Conservation (phyloP, 23 tunicate species). For the Trididemnum miniatum region DNA sequence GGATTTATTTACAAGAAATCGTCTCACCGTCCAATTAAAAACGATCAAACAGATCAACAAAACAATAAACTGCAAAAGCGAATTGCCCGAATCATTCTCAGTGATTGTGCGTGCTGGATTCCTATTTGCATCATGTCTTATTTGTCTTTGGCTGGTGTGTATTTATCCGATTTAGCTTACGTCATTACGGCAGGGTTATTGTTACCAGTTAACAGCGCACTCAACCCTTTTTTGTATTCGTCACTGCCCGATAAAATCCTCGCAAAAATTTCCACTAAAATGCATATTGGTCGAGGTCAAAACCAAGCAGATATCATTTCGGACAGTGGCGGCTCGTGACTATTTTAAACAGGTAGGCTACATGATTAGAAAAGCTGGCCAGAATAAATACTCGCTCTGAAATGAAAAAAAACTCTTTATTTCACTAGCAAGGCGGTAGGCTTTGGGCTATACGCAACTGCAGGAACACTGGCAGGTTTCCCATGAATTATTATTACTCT, state of each 20-base stretch:
- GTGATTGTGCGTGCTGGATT: slow-evolving; percentile 9
- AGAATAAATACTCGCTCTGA: too few species aligned
- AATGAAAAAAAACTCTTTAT: too few species aligned
- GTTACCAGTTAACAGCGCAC: slow-evolving; percentile 1
- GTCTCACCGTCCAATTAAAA: neutral
- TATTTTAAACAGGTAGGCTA: too few species aligned
- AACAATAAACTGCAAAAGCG: neutral
- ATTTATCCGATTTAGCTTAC: neutral
- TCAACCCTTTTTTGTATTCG: slow-evolving; percentile 3
- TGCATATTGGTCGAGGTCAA: too few species aligned
- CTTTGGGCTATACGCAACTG: too few species aligned
- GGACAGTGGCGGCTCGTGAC: too few species aligned
- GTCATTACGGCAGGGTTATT: slow-evolving; percentile 6
- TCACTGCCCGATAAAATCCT: neutral
- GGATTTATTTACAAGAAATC: neutral
- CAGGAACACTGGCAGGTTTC: too few species aligned
- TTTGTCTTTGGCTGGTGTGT: neutral
- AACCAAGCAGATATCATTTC: too few species aligned
- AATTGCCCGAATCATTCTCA: slow-evolving; percentile 15
- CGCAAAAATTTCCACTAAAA: neutral
- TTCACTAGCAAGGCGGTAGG: too few species aligned
- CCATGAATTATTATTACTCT: too few species aligned
- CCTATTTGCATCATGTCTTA: slow-evolving; percentile 12
- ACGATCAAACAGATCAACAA: neutral
- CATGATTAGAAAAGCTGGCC: too few species aligned